Base-by-base conservation (phyloP, 2,797 vertebrate species). In the Darevskia nairensis region DNA sequence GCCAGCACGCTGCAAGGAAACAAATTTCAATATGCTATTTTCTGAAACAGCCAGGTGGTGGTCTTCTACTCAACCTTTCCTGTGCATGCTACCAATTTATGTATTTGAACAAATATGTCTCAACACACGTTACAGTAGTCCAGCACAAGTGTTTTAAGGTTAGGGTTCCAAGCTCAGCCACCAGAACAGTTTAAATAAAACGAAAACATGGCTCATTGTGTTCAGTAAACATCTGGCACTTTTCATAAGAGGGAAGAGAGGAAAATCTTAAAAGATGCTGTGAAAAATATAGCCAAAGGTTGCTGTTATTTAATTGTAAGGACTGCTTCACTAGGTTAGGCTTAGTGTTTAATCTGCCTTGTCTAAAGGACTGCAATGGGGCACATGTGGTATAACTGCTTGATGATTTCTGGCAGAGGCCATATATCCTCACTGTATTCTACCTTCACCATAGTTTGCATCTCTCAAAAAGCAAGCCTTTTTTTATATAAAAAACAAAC, bases 401-500 rank as follows among this genome's bases (percentile, higher is more conserved):
- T 0, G 5, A 93, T 90, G 82, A 84, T 93, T 94, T 92, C 90
- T 77, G 91, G 95, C 91, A 91, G 80, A 91, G 89, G 69, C 87
- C 83, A 93, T 80, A 87, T 91, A 93, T 93, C 92, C 77, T 93
- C 90, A 91, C 92, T 90, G 85, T 89, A 92, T 90, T 94, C 94
- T 92, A 91, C 88, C 88, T 88, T 92, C 91, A 92, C 61, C 87
- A 89, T 59, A 35, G 87, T 90, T 93, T 95, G 88, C 89, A 93
- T 89, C 90, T 93, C 87, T 92, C 91, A 89, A 92, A 64, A 91
- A 78, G 80, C 88, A 94, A 95, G 94, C 90, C 85, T 94, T 91
- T 91, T 35, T 13, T 88, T 91, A 9, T 41, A 27, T 72, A 44
- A 88, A 85, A 76, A 21, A 19, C 27, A 2, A 69, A 21, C 32